Conservation (phyloP, 1,140 invertebrate genomes). For the Drosophila fuyamai region DNA sequence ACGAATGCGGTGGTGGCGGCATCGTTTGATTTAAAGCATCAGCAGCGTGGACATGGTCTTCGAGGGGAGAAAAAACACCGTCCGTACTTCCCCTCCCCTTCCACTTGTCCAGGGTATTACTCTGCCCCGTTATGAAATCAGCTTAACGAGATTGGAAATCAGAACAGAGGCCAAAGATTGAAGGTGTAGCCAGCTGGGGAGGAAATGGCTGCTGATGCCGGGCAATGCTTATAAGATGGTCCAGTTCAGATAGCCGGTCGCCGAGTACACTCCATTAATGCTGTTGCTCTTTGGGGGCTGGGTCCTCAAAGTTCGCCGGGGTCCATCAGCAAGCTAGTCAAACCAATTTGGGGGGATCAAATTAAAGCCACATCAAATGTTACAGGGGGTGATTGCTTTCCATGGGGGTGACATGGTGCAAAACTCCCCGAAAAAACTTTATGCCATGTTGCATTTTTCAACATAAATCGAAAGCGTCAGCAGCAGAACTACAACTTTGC, state of each 20-base stretch:
- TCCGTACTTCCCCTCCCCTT: not conserved
- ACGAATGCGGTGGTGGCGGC: conserved; percentile 33
- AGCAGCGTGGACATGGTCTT: conserved; percentile 26
- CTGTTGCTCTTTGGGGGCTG: conserved; percentile 51
- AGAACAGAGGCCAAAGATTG: conserved; percentile 54
- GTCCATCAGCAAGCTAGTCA: conserved; percentile 59
- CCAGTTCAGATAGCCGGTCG: conserved; percentile 37
- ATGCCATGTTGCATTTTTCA: conserved; percentile 69
- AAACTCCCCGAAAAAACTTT: conserved; percentile 45
- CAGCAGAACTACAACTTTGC: conserved; percentile 54
- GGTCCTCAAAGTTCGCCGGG: conserved; percentile 37
- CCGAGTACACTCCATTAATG: conserved; percentile 60
- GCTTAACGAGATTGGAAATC: conserved; percentile 80
- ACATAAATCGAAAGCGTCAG: conserved; percentile 74
- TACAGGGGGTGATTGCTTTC: conserved; percentile 9
- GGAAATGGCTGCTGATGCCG: conserved; percentile 29
- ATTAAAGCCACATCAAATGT: conserved; percentile 66
- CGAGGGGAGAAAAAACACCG: conserved; percentile 28
- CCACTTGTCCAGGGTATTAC: conserved; percentile 19
- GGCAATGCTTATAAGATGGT: conserved; percentile 50
- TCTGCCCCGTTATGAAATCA: conserved; percentile 76
- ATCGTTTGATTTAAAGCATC: conserved; percentile 78
- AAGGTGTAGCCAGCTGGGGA: conserved; percentile 20
- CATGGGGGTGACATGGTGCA: conserved; percentile 11
- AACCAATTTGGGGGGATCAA: conserved; percentile 76